Percentiles rank a stretch among this genome's conserved stretches.
Conservation (phyloP, 2,113 vertebrate species). For the Apteryx mantelli region DNA sequence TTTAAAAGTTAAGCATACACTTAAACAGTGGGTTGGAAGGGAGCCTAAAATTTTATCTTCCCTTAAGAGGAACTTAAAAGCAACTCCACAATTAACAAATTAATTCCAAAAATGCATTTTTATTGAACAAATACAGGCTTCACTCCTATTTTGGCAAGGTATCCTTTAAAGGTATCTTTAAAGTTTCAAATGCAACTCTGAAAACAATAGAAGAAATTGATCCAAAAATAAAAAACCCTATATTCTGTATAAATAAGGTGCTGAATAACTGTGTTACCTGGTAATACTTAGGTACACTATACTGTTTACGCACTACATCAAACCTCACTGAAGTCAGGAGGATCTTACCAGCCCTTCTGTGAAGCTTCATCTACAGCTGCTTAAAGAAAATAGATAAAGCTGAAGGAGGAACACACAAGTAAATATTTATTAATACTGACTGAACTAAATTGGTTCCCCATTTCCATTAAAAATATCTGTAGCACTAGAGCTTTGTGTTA, state of each 20-base stretch:
- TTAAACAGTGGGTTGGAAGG: background rate
- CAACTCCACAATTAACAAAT: background rate
- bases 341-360: background rate
- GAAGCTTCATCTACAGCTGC: background rate
- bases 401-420: background rate
- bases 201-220: background rate
- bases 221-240: background rate
- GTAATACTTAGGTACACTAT: background rate
- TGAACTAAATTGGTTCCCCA: background rate
- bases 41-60: background rate
- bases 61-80: background rate
- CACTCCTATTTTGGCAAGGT: background rate
- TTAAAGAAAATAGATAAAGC: background rate
- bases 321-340: background rate
- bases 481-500: background rate
- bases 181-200: background rate
- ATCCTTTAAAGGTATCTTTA: background rate
- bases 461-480: background rate
- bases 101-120: background rate
- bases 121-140: background rate
- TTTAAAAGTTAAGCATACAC: background rate
- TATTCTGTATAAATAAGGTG: background rate
- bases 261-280: background rate
- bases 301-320: background rate
- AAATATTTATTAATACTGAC: background rate